Percentiles rank a stretch among this genome's conserved stretches.
Conservation (phyloP, 2,797 vertebrate species). For the Ispidina picta region DNA sequence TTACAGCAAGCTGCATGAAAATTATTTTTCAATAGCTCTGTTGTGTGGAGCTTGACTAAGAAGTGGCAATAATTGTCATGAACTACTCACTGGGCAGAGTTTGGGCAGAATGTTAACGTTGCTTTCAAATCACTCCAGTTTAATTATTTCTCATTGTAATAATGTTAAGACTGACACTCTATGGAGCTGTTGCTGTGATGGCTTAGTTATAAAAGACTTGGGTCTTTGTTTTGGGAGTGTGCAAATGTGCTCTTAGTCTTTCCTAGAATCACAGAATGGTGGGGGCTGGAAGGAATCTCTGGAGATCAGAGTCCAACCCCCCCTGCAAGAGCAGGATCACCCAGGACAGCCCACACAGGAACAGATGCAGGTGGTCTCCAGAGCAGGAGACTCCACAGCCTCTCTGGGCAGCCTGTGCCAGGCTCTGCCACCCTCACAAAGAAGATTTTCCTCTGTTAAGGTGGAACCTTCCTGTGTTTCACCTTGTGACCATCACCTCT, state of each 20-base stretch:
- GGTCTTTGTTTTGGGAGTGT: background rate
- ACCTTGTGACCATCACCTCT: no score
- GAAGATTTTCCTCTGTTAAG: no score
- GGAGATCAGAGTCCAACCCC: no score
- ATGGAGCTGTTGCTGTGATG: background rate
- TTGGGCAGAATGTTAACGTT: background rate
- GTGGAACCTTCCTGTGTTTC: no score
- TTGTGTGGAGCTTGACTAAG: background rate
- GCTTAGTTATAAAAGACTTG: background rate
- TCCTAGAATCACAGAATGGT: no score
- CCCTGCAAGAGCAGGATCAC: no score
- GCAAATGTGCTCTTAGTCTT: background rate
- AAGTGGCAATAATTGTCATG: background rate
- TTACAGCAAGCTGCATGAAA: background rate
- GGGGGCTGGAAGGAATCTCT: no score
- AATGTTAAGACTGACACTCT: background rate
- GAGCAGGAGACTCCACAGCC: no score
- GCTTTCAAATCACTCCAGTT: background rate
- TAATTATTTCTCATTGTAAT: constrained; percentile 29
- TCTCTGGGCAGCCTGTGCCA: no score
- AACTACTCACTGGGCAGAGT: background rate
- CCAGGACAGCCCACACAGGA: no score
- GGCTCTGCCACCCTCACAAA: no score
- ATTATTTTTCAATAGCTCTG: background rate
- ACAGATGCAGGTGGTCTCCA: no score